Evolutionary conservation across 2,888 invertebrate genomes (phyloP), one percentile per base, ranked within the genome.

Genomic region (Epistrophe eligans): DNA sequence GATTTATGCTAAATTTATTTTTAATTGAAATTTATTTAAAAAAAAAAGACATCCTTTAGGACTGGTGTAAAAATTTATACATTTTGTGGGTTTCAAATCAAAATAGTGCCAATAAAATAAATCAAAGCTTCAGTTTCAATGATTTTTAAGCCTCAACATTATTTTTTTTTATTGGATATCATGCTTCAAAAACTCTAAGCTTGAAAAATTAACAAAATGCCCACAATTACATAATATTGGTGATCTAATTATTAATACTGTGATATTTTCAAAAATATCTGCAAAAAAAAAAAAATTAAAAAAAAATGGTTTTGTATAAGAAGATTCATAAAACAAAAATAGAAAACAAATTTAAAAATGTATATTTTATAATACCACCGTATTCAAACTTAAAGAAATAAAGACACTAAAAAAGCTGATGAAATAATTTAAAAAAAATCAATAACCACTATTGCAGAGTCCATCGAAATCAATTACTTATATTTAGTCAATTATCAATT

Each of bases 231-330:
- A 24, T 24, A 24, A 35, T 28, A 55, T 55, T 55, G 55, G 55
- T 55, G 55, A 55, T 55, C 55, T 15, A 55, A 28, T 28, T 15
- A 24, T n/a, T 32, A 55, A 55, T 28, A 55, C 28, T 55, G 55
- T 55, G 55, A 55, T 55, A 32, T 55, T 55, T 55, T 32, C 3
- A n/a, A 55, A 55, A 55, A 55, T 55, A 55, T 55, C 28, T 55
- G 8, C 4, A 15, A n/a, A 55, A 28, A 4, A 13, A 24, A 52
- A 9, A 24, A 52, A 11, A 24, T 50, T 8, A 6, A n/a, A 45
- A 19, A 52, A 52, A 48, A 5, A 50, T 50, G 11, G 7, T 32
- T 32, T 35, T 35, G 9, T 13, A n/a, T n/a, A 52, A 52, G 4
- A 19, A 19, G 2, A 50, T 17, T 50, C 10, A 19, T 4, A 50